These are phyloP conservation scores for Epirrita christyi DNA, from an alignment of 2,888 invertebrate genomes.

Conservation along the genomic window DNA sequence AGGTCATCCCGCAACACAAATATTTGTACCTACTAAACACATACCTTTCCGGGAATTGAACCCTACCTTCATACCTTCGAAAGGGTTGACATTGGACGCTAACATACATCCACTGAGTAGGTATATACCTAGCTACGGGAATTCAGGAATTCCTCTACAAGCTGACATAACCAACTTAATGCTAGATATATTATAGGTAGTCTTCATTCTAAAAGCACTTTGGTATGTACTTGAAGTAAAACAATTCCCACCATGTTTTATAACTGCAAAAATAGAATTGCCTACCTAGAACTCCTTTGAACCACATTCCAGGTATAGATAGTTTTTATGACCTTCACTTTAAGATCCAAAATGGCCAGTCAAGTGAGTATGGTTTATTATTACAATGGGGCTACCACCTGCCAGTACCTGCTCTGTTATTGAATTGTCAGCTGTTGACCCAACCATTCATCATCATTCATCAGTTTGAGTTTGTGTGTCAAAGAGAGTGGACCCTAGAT, in stretches of 20 bases:
- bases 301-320: conserved; percentile 24
- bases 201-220: conserved; percentile 16
- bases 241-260: conserved; percentile 14
- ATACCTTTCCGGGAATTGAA: neutral
- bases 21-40: neutral
- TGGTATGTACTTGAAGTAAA: conserved; percentile 15
- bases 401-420: conserved; percentile 31
- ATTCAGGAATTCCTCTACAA: conserved; percentile 1
- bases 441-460: conserved; percentile 5
- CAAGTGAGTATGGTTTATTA: conserved; percentile 29
- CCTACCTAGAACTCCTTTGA: conserved; percentile 31
- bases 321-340: conserved; percentile 12
- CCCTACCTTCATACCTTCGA: neutral
- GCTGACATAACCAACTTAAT: neutral
- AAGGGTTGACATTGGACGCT: conserved; percentile 5
- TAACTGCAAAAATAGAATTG: conserved; percentile 29
- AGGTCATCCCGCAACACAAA: neutral
- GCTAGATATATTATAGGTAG: neutral
- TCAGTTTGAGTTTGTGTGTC: conserved; percentile 31
- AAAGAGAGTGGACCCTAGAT: conserved; percentile 24
- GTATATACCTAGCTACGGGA: conserved; percentile 2
- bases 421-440: conserved; percentile 29
- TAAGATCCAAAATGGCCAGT: conserved; percentile 27
- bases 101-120: neutral
- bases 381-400: conserved; percentile 39